Conservation (phyloP, 1,140 invertebrate genomes). For the Habropoda laboriosa region DNA sequence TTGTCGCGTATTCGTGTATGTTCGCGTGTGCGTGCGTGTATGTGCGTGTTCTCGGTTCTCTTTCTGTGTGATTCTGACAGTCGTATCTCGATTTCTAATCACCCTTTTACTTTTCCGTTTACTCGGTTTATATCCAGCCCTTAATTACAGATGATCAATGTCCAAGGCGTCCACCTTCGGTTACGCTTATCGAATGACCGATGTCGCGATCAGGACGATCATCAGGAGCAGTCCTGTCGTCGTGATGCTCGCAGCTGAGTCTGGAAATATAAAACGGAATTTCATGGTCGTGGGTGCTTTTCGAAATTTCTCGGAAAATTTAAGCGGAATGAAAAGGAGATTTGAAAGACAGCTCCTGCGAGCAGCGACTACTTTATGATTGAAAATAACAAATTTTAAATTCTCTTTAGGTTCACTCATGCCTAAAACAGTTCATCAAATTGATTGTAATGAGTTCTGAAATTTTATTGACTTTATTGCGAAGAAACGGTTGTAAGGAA, state of each 20-base stretch:
- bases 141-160: constrained; percentile 48
- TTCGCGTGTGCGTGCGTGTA: constrained; percentile 34
- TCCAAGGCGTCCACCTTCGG: constrained; percentile 21
- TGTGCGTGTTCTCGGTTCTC: not conserved
- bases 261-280: constrained; percentile 58
- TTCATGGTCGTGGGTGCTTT: not conserved
- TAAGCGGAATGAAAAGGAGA: too few species aligned
- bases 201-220: constrained; percentile 64
- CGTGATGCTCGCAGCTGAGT: constrained; percentile 50
- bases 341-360: too few species aligned
- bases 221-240: constrained; percentile 63
- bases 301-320: too few species aligned
- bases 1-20: not conserved
- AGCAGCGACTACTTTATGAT: too few species aligned
- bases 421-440: too few species aligned
- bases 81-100: constrained; percentile 18
- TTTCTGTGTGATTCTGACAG: not conserved
- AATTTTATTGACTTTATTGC: too few species aligned
- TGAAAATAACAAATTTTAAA: too few species aligned
- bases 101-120: constrained; percentile 26
- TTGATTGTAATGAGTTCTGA: too few species aligned
- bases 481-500: too few species aligned
- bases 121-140: constrained; percentile 53
- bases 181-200: constrained; percentile 73
- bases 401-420: too few species aligned